These are phyloP conservation scores for Collichthys lucidus DNA, from an alignment of 2,113 vertebrate species.

Conservation along the genomic window DNA sequence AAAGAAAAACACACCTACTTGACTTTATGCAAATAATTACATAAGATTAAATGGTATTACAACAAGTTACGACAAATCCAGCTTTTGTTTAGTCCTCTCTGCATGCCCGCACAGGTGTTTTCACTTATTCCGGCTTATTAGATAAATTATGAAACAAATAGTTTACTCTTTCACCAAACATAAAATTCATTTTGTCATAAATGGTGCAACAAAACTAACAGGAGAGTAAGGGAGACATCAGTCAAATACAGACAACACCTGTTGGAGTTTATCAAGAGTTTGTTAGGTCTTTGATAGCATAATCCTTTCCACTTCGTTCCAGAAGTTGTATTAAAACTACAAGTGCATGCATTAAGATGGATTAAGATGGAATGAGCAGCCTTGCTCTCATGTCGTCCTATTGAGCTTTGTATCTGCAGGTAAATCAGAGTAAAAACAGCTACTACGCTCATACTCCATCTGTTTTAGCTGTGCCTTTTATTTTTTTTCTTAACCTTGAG, in stretches of 20 bases:
- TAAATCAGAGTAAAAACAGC: neutral
- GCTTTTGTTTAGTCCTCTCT: neutral
- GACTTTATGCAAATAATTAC: neutral
- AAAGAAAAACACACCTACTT: neutral
- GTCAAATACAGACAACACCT: neutral
- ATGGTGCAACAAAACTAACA: neutral
- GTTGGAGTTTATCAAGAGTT: neutral
- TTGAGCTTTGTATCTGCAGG: neutral
- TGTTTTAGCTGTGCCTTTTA: neutral
- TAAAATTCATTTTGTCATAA: neutral
- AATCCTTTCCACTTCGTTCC: neutral
- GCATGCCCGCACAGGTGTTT: constrained; percentile 13
- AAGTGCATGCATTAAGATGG: neutral
- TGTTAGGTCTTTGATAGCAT: neutral
- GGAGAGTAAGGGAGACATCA: neutral
- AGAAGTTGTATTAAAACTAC: neutral
- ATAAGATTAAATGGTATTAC: neutral
- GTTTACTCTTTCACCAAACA: neutral
- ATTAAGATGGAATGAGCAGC: neutral
- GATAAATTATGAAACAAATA: neutral
- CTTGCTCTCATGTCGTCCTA: neutral
- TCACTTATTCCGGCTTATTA: constrained; percentile 5
- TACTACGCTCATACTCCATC: neutral
- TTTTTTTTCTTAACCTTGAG: neutral
- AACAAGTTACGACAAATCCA: neutral